Evolutionary conservation across 2,797 vertebrate species (phyloP), one percentile per base, ranked within the genome.

Genomic region (Lateolabrax maculatus): DNA sequence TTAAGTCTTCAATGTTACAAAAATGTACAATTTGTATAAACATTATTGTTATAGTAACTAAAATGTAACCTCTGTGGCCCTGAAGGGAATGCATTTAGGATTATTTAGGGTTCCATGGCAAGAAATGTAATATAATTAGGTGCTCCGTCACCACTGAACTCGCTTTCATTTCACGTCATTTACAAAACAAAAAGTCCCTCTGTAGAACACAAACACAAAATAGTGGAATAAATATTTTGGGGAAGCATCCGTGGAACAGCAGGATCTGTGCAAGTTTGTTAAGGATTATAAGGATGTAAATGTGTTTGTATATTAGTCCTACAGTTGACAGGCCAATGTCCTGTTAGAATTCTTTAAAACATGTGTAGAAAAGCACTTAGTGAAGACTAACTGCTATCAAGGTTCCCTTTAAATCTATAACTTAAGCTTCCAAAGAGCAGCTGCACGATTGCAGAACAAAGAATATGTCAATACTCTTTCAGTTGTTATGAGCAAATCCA

Each of bases 21-120:
- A 95, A 94, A 90, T 92, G 46, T 94, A 95, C 94, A 95, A 77
- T 86, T 86, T 84, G 84, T 92, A 92, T 88, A 94, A 95, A 94
- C 87, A 91, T 81, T 90, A 69, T 71, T 83, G 80, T 68, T 39
- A 74, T 83, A 83, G 37, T 70, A 90, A 88, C 57, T 81, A 84
- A 88, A 93, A 83, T 66, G 62, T 74, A 57, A 80, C 79, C 74
- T 90, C 77, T 87, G 90, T 83, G 83, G 71, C 75, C 79, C 67
- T 72, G 73, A 89, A 82, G 60, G 90, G 81, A 88, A 90, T 80
- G 81, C 79, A 84, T 57, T 83, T 89, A 41, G 83, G 80, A 82
- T 76, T 49, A 57, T 77, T 85, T n/a, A n/a, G n/a, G 60, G 76
- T 81, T 90, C 75, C 68, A 77, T 76, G 78, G 75, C 79, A 80